A percentile compares a stretch with the other conserved stretches of the same genome.
Evolutionary conservation across 2,888 invertebrate species (phyloP).

Genomic region (Drepana falcataria): DNA sequence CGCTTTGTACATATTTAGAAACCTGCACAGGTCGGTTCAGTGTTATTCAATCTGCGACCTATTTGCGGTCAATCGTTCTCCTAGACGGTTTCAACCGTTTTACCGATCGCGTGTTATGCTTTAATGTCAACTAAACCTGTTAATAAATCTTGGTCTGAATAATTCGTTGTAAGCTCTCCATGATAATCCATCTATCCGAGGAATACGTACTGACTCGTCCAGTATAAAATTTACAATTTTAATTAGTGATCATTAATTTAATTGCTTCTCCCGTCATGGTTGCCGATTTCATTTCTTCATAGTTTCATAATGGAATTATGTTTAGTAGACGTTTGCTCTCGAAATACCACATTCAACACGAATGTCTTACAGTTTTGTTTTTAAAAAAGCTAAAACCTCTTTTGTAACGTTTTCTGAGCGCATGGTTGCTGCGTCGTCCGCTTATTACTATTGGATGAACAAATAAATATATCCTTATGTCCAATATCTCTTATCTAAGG

Average conservation of each 20-base stretch:
- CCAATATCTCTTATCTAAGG: too few species aligned
- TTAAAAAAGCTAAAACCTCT: too few species aligned
- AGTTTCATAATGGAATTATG: constrained; percentile 30
- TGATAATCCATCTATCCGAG: constrained; percentile 2
- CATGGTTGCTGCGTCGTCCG: too few species aligned
- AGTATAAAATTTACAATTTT: constrained; percentile 50
- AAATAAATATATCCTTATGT: too few species aligned
- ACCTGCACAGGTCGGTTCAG: constrained; percentile 56
- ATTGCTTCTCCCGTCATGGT: constrained; percentile 52
- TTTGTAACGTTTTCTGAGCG: too few species aligned
- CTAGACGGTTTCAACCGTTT: constrained; percentile 37
- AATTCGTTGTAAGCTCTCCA: constrained; percentile 9
- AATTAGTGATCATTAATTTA: constrained; percentile 55
- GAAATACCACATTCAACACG: constrained; percentile 16
- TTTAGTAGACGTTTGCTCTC: constrained; percentile 26
- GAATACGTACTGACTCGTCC: constrained; percentile 30
- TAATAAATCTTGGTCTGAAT: constrained; percentile 6
- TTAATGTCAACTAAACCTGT: constrained; percentile 5
- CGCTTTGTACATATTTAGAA: constrained; percentile 70
- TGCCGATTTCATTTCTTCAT: constrained; percentile 44
- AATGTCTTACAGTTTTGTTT: too few species aligned
- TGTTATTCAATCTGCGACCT: constrained; percentile 74
- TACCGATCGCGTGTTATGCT: constrained; percentile 14
- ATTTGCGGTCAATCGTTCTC: constrained; percentile 66
- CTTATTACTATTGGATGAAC: too few species aligned